Base-by-base conservation (phyloP, 2,797 vertebrate species). In the Helostoma temminkii region DNA sequence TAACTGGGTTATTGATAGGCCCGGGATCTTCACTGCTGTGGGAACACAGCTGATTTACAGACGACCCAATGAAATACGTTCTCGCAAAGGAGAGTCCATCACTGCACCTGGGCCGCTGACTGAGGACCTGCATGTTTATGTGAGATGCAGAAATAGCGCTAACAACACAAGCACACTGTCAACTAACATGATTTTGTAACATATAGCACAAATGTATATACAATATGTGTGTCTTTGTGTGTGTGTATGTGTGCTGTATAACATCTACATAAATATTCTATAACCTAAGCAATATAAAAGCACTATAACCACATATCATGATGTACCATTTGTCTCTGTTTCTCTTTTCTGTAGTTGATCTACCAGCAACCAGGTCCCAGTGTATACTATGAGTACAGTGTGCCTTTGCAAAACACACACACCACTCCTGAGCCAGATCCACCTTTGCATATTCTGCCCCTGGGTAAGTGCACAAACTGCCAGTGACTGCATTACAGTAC, bases 61-160 rank as follows among this genome's bases (percentile, higher is more conserved):
- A n/a, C 80, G 93, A 32, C 94, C 94, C 32, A 94, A 94, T 45
- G 94, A 94, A 69, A 94, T 94, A 62, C 91, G 92, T 57, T 92
- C 93, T 47, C 89, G 84, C 24, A 81, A 21, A 0, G 94, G 94
- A 61, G 94, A 94, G 84, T 93, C 93, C 67, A 93, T 94, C 74
- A 88, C 88, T 25, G 88, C 93, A 9, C 71, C 77, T 0, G 94
- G 94, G 16, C 94, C 94, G 0, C 76, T 89, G 48, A 76, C 72
- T 10, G 89, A 93, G 36, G 85, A 86, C 42, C 50, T 93, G 34
- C 76, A 92, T 48, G 50, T 93, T 71, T 92, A 89, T 69, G 93
- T 93, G 78, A 91, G 88, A 48, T 19, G 11, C 45, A 63, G 43
- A 74, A 57, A 24, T 9, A 37, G n/a, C 42, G 47, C 42, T 28